Base-by-base conservation (phyloP, 92 coral and sea anemone genomes). In the Zoanthus gigantus region DNA sequence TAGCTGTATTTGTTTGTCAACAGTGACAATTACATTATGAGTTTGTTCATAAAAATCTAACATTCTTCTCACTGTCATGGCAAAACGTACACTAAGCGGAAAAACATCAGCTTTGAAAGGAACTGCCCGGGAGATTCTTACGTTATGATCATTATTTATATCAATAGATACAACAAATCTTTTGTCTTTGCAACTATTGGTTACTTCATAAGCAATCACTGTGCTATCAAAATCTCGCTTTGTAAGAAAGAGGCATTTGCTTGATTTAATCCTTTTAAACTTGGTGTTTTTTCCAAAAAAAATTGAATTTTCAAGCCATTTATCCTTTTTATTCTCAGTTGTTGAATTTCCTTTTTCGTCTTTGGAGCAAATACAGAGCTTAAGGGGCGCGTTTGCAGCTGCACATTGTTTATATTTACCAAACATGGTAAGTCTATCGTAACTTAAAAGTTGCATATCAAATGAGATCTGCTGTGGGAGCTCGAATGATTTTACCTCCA, bases 311-410 rank as follows among this genome's bases (percentile, higher is more conserved):
- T 16, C 56, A 3, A 37, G 9, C 83, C 69, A 78, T 9, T 44
- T n/a, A 1, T 4, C 11, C 15, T 31, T 78, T 3, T 52, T 54
- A 2, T 32, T 44, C 0, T 34, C 12, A 47, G 71, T 11, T 6
- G 60, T 46, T 14, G n/a, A 3, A 2, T 15, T 7, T 9, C n/a
- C 7, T 3, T 31, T 31, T 9, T 32, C 67, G 1, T 18, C 13
- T 79, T 8, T 67, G 5, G 86, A 87, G 84, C 90, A 87, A n/a
- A 74, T 67, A 17, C 90, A 87, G 45, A 87, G 86, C 14, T 87
- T 87, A 45, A 79, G 54, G 11, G 65, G 50, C 0, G 30, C 80
- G 9, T 67, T 86, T 34, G 48, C 46, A 28, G 78, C 80, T 10
- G 86, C 90, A 45, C 91, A 88, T n/a, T 50, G 16, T 17, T 72